These are phyloP conservation scores for Drosophila ficusphila DNA, from an alignment of 1,140 invertebrate genomes.

Conservation along the genomic window DNA sequence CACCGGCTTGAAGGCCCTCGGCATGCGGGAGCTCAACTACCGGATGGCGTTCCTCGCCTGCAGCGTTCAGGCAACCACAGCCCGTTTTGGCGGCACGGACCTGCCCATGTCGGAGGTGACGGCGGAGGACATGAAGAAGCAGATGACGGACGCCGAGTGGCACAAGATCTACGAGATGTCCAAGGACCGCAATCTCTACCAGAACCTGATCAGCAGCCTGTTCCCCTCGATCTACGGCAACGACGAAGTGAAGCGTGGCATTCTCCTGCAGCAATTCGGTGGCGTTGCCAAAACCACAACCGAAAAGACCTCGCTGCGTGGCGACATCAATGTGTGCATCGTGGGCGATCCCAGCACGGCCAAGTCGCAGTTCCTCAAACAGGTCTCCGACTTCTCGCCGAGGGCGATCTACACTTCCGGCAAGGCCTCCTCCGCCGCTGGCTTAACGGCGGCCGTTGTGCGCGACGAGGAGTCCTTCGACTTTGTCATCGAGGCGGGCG, in stretches of 20 bases:
- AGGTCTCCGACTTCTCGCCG: conserved; percentile 97
- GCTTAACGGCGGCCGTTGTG: conserved; percentile 98
- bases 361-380: conserved; percentile 98
- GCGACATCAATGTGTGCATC: conserved; percentile 99
- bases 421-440: conserved; percentile 98
- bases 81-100: conserved; percentile 92
- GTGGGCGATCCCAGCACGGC: conserved; percentile 99
- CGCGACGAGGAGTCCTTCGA: conserved; percentile 98
- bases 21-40: conserved; percentile 98
- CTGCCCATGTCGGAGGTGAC: conserved; percentile 92
- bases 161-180: conserved; percentile 99
- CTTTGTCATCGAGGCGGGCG: conserved; percentile 99
- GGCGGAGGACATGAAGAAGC: conserved; percentile 95
- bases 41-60: conserved; percentile 97
- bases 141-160: conserved; percentile 98
- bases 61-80: conserved; percentile 93
- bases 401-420: conserved; percentile 99
- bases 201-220: conserved; percentile 95
- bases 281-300: conserved; percentile 98
- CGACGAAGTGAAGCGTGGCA: conserved; percentile 98
- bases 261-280: conserved; percentile 98
- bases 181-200: conserved; percentile 95
- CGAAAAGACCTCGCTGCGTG: conserved; percentile 94
- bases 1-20: conserved; percentile 95
- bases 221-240: conserved; percentile 99